Evolutionary conservation across 1,140 invertebrate species (phyloP), one percentile per base, ranked within the genome.

Genomic region (Pachyrhynchus sulphureomaculatus): DNA sequence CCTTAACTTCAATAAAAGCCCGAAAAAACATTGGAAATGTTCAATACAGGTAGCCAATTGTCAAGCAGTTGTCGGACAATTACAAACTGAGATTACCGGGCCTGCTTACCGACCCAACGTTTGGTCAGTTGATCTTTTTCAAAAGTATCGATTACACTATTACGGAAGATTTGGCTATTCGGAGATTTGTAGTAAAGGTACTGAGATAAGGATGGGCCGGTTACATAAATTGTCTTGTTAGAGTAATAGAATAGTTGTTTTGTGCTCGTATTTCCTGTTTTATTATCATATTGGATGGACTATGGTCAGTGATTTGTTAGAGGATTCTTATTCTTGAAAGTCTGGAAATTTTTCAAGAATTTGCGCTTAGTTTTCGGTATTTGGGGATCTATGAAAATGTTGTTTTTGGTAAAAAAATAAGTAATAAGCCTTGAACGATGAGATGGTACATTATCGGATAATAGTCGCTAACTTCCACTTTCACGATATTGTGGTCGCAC

Each of bases 221-320:
- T 20, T 18, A 44, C 41, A 44, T 12, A 44, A 44, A 44, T 44
- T 44, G 21, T 15, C 41, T 44, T 44, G 41, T 44, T 44, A 44
- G 41, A 8, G 20, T 8, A 44, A 9, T 23, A 18, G 41, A 29
- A 29, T 9, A 29, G 26, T 29, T 32, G 62, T 44, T 64, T 64
- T 54, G 53, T 59, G 42, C 37, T 54, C 57, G 53, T 55, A 64
- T 23, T 48, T 20, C 47, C 17, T 47, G 24, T 26, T n/a, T 9
- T 29, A 1, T 13, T 2, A 9, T 29, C 12, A 29, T 29, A 10
- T 10, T 10, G 26, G 26, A 65, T 49, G 65, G 64, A 6, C 26
- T 9, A 65, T 49, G 65, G 64, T 10, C 26, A 29, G 26, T 6
- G 3, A 8, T 9, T 29, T 29, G 2, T 29, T 2, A 29, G 12